Base-by-base conservation (phyloP, 2,888 invertebrate species). In the Sinopyrophorus schimmeli region DNA sequence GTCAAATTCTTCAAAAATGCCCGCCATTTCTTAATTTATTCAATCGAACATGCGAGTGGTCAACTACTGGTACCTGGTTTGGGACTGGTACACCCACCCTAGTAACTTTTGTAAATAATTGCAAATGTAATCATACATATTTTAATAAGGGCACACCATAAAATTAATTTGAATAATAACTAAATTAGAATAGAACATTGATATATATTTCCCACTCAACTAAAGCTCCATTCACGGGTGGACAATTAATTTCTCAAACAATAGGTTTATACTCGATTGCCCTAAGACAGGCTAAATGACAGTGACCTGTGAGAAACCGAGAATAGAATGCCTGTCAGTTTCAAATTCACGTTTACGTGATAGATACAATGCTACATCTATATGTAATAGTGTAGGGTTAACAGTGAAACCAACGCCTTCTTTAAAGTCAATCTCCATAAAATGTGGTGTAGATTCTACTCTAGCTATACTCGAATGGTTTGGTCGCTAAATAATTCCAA, bases 191-290 rank as follows among this genome's bases (percentile, higher is more conserved):
- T n/a, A n/a, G n/a, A n/a, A n/a, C n/a, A 27, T 38, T 15, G 26
- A 18, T 38, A 27, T 35, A 21, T 35, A 24, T 24, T 24, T 24
- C 24, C 24, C 23, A 4, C 14, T 5, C 10, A 24, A 35, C 15
- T 35, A n/a, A n/a, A 11, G 35, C 24, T 15, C 15, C 23, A 24
- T 35, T 35, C 35, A 35, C 35, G 15, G 24, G 14, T n/a, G 15
- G 24, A 35, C 35, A 24, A 35, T 35, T 35, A 35, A 35, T 35
- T 35, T 35, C 9, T 20, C 32, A 37, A 37, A 37, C 37, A 28
- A 39, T 39, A 39, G 27, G 27, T 39, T 39, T 39, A 14, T 35
- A 10, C 16, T 16, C 6, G 39, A 16, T 5, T 39, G 39, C 17
- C 39, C 27, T 17, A 28, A 20, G 39, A 28, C 18, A 39, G 39